Base-by-base conservation (phyloP, 2,797 vertebrate species). In the Arctocebus calabarensis region DNA sequence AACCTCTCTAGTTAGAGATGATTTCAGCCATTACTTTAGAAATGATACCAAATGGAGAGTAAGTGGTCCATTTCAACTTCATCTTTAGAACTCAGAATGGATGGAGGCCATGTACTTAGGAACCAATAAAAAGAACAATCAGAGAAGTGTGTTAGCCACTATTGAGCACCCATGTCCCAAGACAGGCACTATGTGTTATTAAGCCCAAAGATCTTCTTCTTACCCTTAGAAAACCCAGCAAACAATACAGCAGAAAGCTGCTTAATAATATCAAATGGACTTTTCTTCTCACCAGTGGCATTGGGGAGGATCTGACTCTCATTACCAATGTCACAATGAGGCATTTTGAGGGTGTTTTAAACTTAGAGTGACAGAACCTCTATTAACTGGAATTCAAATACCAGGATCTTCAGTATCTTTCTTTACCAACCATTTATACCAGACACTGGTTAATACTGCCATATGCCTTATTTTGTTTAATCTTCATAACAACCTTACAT, bases 1-100 rank as follows among this genome's bases (percentile, higher is more conserved):
- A 52, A 5, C 59, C 52, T 93, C 75, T 93, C 37, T 45, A 77
- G 52, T 94, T 95, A 86, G 92, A 90, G 90, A 79, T 96, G 27
- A 94, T 97, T 97, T 94, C 45, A 79, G 45, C 74, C 52, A 79
- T 95, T 90, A 88, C 78, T 90, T 96, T 70, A 92, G 92, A 96
- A 97, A 92, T 66, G 70, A 75, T 61, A 75, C 27, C 64, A 92
- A 95, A 90, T 84, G 82, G 20, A 88, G 85, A 93, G 27, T 90
- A 97, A 94, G 92, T 90, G 95, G 79, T 45, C 83, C 79, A 88
- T 92, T 96, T 94, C 94, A 84, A 88, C 55, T 73, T 91, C 84
- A 90, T 88, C 88, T 96, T 85, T 90, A 90, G 83, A 92, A 83
- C 37, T 75, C 77, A 84, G 88, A 25, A 64, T 90, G 45, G 82